Percentiles rank a stretch among this genome's conserved stretches.
These are phyloP conservation scores for Montipora capricornis DNA, from an alignment of 64 coral and sea anemone species.

Conservation along the genomic window DNA sequence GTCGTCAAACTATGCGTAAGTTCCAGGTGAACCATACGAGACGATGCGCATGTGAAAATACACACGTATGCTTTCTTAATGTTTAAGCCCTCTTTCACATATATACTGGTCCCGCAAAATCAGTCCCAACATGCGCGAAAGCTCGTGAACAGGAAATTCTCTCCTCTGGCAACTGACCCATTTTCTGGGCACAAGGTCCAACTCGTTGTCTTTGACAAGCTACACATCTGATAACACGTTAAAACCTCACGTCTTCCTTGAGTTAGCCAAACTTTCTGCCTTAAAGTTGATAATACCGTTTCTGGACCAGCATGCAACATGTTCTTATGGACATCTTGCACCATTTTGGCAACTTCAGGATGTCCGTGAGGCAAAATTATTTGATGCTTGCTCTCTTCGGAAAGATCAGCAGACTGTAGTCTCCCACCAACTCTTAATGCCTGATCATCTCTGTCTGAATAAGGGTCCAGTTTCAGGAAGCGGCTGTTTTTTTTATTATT, in stretches of 20 bases:
- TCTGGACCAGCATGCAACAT: slow-evolving; percentile 40
- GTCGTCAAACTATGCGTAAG: slow-evolving; percentile 30
- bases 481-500: not conserved
- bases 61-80: slow-evolving; percentile 32
- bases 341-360: too few relatives aligned
- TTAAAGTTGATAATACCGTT: slow-evolving; percentile 27
- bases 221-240: slow-evolving; percentile 12
- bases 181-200: too few relatives aligned
- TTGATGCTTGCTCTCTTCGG: not conserved
- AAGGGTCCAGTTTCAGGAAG: slow-evolving; percentile 11
- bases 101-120: slow-evolving; percentile 27
- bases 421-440: slow-evolving; percentile 45
- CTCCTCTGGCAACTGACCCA: too few relatives aligned
- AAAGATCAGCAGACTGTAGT: slow-evolving; percentile 38
- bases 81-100: too few relatives aligned
- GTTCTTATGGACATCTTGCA: not conserved
- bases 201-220: too few relatives aligned
- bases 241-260: slow-evolving; percentile 41
- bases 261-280: slow-evolving; percentile 40
- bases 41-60: slow-evolving; percentile 37
- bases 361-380: too few relatives aligned
- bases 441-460: slow-evolving; percentile 18
- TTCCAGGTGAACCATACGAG: slow-evolving; percentile 66
- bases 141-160: not conserved
- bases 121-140: not conserved